Base-by-base conservation (phyloP, 2,113 vertebrate genomes). In the Silurus meridionalis region DNA sequence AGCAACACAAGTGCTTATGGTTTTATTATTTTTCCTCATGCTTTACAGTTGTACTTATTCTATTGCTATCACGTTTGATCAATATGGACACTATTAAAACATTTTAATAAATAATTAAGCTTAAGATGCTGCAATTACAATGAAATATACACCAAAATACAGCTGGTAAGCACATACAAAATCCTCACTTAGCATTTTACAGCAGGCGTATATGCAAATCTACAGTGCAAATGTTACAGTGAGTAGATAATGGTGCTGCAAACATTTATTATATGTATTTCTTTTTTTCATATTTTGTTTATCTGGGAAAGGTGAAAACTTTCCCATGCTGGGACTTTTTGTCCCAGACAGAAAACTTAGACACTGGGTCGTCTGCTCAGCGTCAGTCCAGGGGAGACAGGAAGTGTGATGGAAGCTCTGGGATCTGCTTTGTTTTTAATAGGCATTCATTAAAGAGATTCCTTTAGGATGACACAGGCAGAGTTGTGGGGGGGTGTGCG, bases 381-480 rank as follows among this genome's bases (percentile, higher is more conserved):
- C 92, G 91, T 95, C 94, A 92, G 89, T 94, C 89, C 85, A 77
- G 91, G 61, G 87, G 83, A 89, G 89, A 84, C 84, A 93, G 93
- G 95, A 96, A 96, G 93, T 87, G 52, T 89, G 88, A 90, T 91
- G 93, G 89, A 95, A 90, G 89, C 90, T 89, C 89, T 90, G 89
- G 89, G 91, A 92, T 91, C 88, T 88, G 81, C 82, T 85, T 89
- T 87, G 87, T 80, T 92, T 93, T 94, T 94, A 94, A 95, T 94
- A 95, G 91, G 92, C 89, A 90, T 95, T 95, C 94, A 94, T 95
- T 93, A 94, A 91, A 89, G 81, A 88, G 92, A 95, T 93, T 95
- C 95, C 95, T 95, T 92, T 94, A 92, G 91, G 93, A 93, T 95
- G 95, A 95, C 92, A 91, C 91, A 93, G 94, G 93, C 90, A 61